Conservation (phyloP, 2,888 invertebrate species). For the Yponomeuta evonymella region DNA sequence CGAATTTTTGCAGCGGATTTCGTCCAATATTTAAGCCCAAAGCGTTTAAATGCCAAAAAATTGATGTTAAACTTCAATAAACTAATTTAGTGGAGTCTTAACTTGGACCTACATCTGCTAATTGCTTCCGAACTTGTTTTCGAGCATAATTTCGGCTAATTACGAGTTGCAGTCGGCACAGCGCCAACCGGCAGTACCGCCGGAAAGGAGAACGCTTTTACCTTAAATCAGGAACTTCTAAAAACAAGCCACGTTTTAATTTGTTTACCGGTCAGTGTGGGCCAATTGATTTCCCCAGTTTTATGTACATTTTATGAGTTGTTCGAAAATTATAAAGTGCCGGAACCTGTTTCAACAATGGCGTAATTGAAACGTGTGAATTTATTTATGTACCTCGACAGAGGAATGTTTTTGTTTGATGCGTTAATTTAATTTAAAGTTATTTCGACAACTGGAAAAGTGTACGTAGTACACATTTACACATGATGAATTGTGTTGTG, state of each 20-base stretch:
- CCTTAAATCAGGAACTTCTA: conserved; percentile 47
- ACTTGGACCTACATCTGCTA: conserved; percentile 64
- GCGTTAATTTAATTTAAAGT: not conserved
- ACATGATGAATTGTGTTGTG: not conserved
- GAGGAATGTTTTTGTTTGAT: not conserved
- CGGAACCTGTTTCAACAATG: not conserved
- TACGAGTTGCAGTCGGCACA: conserved; percentile 58
- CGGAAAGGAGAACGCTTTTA: conserved; percentile 38
- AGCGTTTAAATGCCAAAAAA: not conserved
- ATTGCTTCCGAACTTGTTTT: conserved; percentile 71
- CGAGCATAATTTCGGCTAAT: conserved; percentile 71
- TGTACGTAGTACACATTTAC: not conserved
- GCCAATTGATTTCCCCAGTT: not conserved
- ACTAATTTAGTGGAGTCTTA: conserved; percentile 49
- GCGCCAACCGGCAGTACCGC: conserved; percentile 48
- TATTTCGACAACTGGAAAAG: not conserved
- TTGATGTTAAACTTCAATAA: conserved; percentile 36
- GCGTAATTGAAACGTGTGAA: not conserved
- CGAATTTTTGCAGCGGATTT: not conserved
- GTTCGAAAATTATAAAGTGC: not conserved
- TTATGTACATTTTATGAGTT: conserved; percentile 3
- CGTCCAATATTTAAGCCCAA: not conserved
- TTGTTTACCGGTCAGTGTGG: conserved; percentile 15
- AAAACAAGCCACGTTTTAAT: conserved; percentile 27
- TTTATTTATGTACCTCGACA: not conserved